Conservation (phyloP, 2,797 vertebrate species). For the Podarcis lilfordi region DNA sequence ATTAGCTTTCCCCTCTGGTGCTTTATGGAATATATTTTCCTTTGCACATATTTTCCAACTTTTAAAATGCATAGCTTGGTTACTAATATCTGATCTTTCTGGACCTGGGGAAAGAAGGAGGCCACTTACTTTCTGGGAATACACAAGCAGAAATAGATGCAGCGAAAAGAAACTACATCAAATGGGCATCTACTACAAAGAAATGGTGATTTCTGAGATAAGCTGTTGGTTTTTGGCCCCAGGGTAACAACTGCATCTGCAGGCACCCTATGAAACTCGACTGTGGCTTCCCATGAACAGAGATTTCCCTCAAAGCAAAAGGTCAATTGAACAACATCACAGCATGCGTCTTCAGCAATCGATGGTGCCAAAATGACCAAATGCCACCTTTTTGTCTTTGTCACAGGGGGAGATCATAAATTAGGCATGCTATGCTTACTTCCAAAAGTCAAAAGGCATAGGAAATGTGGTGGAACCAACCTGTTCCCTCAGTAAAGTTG, state of each 20-base stretch:
- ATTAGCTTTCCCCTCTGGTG: not conserved
- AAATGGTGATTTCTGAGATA: not conserved
- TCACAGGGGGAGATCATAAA: slow-evolving; percentile 18
- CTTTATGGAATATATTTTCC: not conserved
- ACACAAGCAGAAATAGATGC: not conserved
- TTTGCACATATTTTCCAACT: not conserved
- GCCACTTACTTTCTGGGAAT: not conserved
- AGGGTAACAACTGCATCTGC: not conserved
- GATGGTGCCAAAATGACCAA: slow-evolving; percentile 4
- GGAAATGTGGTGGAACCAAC: slow-evolving; percentile 25
- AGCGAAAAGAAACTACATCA: not conserved
- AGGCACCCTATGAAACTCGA: not conserved
- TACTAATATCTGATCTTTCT: not conserved
- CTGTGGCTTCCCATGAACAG: slow-evolving; percentile 17
- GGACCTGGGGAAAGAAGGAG: not conserved
- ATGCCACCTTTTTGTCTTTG: slow-evolving; percentile 4
- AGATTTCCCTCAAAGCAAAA: slow-evolving; percentile 8
- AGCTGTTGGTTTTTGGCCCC: not conserved
- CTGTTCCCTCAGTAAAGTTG: not conserved
- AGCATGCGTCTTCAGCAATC: not conserved
- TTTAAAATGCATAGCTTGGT: not conserved
- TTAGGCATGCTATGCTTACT: not conserved
- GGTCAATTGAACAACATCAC: not conserved
- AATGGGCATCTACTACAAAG: not conserved
- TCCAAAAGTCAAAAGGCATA: slow-evolving; percentile 2